Base-by-base conservation (phyloP, 2,113 vertebrate genomes). In the Ceyx margarethae region DNA sequence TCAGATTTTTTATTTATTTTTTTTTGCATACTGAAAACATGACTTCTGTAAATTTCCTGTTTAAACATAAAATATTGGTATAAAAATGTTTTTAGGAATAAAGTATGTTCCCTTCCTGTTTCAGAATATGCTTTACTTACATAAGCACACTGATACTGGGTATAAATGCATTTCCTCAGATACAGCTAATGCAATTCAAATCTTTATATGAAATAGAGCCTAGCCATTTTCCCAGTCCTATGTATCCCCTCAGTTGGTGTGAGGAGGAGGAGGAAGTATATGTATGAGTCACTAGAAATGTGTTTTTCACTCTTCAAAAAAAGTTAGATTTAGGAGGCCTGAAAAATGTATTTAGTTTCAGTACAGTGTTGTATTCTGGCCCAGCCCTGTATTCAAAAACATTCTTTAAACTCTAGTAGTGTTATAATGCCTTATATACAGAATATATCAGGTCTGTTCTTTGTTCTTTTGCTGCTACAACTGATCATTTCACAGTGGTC, bases 161-260 rank as follows among this genome's bases (percentile, higher is more conserved):
- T 79, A 58, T 56, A 72, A 93, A 87, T 3, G 15, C 25, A 87
- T 87, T 79, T 54, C 71, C 40, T 42, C 54, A 40, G 62, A 89
- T 79, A 62, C 22, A 87, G 54, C 33, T 81, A 75, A 79, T 89
- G 71, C 40, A 89, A 85, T 91, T 91, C 58, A 82, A 76, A 87
- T 43, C 40, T 71, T 67, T 43, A 21, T 15, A 43, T 65, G 82
- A 87, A 92, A 85, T 18, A 85, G 29, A 89, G 46, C 71, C 76
- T n/a, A 88, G 37, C 42, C 33, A 9, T 89, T 87, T 95, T 78
- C 53, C 43, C 69, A 71, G 66, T 80, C 68, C 65, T 78, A 11
- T 57, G 31, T 75, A 64, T 80, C 37, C 26, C 76, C 61, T 88
- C 82, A 88, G 28, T 87, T 85, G 31, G 10, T 10, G 5, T 84